Percentiles rank a stretch among this genome's conserved stretches.
phyloP scores from a whole-genome alignment of 2,888 invertebrate species.

The Invenusta paracnida region DNA sequence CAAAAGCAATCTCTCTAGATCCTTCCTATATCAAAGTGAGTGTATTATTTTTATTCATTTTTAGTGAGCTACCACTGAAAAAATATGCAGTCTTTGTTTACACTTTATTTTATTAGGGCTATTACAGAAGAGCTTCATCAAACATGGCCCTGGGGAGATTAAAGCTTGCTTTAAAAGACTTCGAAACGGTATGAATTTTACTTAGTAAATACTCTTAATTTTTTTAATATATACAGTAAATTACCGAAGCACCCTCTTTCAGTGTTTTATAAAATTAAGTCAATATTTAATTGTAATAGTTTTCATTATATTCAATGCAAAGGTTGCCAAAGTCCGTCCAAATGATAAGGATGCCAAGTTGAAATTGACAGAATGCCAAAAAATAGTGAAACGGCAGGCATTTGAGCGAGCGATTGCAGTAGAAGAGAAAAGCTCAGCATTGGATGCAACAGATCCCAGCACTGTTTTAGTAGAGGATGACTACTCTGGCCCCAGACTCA shows the following conservation, averaged over 20 bases:
- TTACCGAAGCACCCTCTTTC: background rate
- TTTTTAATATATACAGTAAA: background rate
- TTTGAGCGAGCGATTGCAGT: constrained; percentile 94
- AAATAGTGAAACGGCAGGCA: constrained; percentile 86
- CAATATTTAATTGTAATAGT: no score
- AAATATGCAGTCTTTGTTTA: no score
- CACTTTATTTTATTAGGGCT: constrained; percentile 67
- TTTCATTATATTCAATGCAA: constrained; percentile 47
- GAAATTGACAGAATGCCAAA: constrained; percentile 87
- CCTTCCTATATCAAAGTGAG: constrained; percentile 74
- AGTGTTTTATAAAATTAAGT: no score
- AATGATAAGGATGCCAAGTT: constrained; percentile 86
- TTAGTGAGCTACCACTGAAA: no score
- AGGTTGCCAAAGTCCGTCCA: constrained; percentile 85
- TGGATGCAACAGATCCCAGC: constrained; percentile 51
- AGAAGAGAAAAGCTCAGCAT: constrained; percentile 72
- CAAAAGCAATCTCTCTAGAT: constrained; percentile 82
- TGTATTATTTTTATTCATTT: constrained; percentile 43
- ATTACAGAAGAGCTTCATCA: constrained; percentile 89
- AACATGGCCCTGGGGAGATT: constrained; percentile 96
- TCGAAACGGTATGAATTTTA: constrained; percentile 73
- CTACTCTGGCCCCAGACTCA: constrained; percentile 80
- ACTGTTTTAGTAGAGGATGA: constrained; percentile 73
- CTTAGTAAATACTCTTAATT: background rate
- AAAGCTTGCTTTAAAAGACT: constrained; percentile 89